phyloP scores from a whole-genome alignment of 1,140 invertebrate species.

The Cyrtorhinus lividipennis region DNA sequence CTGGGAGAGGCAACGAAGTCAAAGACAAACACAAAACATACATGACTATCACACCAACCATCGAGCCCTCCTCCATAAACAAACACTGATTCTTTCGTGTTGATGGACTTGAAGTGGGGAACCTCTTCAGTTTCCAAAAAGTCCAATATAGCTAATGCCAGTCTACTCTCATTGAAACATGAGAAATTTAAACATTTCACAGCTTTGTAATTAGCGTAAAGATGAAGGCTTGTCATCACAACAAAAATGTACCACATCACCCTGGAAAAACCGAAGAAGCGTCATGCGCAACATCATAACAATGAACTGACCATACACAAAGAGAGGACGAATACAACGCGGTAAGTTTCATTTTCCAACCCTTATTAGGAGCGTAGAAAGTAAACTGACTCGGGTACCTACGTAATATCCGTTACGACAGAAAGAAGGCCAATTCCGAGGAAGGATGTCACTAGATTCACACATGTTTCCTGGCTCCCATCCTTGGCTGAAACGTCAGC shows the following conservation, averaged over 20 bases:
- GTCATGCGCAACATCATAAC: too few species aligned
- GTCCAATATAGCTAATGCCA: conserved; percentile 46
- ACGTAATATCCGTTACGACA: conserved; percentile 40
- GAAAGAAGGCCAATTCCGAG: conserved; percentile 61
- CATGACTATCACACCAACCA: too few species aligned
- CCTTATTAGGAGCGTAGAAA: too few species aligned
- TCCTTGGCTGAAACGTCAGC: conserved; percentile 93
- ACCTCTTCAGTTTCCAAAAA: conserved; percentile 37
- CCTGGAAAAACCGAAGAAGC: too few species aligned
- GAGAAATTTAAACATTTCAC: conserved; percentile 43
- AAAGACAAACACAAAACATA: too few species aligned
- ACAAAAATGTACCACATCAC: conserved; percentile 52
- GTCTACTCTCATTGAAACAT: conserved; percentile 59
- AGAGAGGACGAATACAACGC: too few species aligned
- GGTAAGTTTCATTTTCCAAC: too few species aligned
- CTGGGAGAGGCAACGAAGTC: neutral
- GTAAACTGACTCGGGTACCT: conserved; percentile 25
- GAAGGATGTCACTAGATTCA: conserved; percentile 74
- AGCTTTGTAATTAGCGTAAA: conserved; percentile 74
- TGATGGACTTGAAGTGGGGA: conserved; percentile 30
- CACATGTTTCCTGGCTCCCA: conserved; percentile 87
- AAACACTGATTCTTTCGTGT: conserved; percentile 33
- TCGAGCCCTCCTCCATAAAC: conserved; percentile 28
- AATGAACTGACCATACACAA: too few species aligned
- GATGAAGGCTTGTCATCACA: conserved; percentile 62